Base-by-base conservation (phyloP, 2,797 vertebrate species). In the Anguilla anguilla region DNA sequence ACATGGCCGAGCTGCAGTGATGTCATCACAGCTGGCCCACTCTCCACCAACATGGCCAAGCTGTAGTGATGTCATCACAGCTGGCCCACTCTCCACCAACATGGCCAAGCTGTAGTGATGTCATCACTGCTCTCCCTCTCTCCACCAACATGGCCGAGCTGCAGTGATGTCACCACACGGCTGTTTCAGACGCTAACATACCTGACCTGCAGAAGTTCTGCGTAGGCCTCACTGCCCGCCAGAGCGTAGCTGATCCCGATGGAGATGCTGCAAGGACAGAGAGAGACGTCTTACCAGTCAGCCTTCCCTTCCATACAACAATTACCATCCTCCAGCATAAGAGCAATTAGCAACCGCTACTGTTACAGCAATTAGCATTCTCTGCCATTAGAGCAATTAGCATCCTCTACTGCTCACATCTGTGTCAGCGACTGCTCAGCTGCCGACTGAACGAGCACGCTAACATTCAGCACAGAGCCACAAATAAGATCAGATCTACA, bases 161-260 rank as follows among this genome's bases (percentile, higher is more conserved):
- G 10, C 22, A 53, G 2, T 46, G 17, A 25, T 77, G 85, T 57
- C 35, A 31, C 31, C 28, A 49, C 31, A 5, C 35, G 1, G 46
- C 69, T 49, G 5, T 61, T 25, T 25, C 59, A 64, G 57, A 39
- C 64, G 43, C 69, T 17, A 31, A 91, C 94, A 93, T 90, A 96
- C 95, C 95, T 94, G 86, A 95, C 87, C 86, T 94, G 90, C 53
- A 95, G 90, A 86, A 96, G 93, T 84, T 93, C 93, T 81, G 93
- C 94, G 0, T 93, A 96, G 79, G 94, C 95, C 90, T 96, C 94
- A 86, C 95, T 95, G 88, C 95, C 96, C 31, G 95, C 94, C 72
- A 96, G 86, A 84, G 95, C 94, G 9, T 96, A 96, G 91, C 95
- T 96, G 46, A 96, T 94, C 55, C 94, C 95, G 85, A 96, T 94